Evolutionary conservation across 2,113 vertebrate genomes (phyloP).

Genomic region (Gasterosteus aculeatus): DNA sequence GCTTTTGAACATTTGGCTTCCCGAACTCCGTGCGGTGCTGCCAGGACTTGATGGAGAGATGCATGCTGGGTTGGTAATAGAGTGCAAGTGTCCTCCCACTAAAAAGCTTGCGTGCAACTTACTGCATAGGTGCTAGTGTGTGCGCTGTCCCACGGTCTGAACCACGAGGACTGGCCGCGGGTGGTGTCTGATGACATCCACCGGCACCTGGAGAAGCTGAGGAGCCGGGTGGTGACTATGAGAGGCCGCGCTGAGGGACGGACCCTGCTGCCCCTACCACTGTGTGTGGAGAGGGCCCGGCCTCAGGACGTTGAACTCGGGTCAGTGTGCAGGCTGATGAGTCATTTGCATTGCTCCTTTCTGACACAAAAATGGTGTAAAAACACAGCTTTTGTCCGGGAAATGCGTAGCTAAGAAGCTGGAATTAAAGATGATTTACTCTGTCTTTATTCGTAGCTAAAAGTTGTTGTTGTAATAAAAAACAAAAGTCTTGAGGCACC

Average conservation of each 20-base stretch:
- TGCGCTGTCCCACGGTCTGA: constrained; percentile 76
- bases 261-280: constrained; percentile 69
- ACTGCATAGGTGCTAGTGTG: constrained; percentile 68
- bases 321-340: constrained; percentile 27
- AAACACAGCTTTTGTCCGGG: too few species aligned
- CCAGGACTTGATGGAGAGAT: neutral
- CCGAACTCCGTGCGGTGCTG: neutral
- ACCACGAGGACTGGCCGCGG: constrained; percentile 75
- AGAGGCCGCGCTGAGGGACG: constrained; percentile 72
- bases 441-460: too few species aligned
- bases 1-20: neutral
- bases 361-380: too few species aligned
- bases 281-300: constrained; percentile 50
- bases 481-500: too few species aligned
- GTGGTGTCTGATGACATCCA: constrained; percentile 75
- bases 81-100: too few species aligned
- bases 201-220: constrained; percentile 72
- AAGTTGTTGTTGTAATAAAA: too few species aligned
- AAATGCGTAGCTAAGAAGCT: too few species aligned
- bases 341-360: too few species aligned
- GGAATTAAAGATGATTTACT: too few species aligned
- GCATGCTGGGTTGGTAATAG: neutral
- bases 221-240: constrained; percentile 71
- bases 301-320: constrained; percentile 55
- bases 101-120: neutral